Evolutionary conservation across 2,888 invertebrate genomes (phyloP).

Genomic region (Euplagia quadripunctaria): DNA sequence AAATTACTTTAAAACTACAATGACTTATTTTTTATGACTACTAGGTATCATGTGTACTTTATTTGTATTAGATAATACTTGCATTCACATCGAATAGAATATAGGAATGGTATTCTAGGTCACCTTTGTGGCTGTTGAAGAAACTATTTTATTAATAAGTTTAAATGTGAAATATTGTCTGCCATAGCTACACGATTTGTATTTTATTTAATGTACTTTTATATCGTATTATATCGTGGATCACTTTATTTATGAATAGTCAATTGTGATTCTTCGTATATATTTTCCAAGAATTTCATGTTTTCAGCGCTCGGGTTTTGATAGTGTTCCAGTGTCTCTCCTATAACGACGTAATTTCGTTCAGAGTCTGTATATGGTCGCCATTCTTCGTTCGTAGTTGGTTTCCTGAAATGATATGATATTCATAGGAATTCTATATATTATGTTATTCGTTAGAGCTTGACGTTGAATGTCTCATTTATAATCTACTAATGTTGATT

Average conservation of each 20-base stretch:
- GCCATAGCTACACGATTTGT: background rate
- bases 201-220: background rate
- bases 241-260: constrained; percentile 18
- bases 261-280: constrained; percentile 64
- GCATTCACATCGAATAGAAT: background rate
- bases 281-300: constrained; percentile 75
- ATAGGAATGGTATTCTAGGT: background rate
- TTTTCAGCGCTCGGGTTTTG: constrained; percentile 62
- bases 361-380: constrained; percentile 69
- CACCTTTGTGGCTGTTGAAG: background rate
- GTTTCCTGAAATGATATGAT: constrained; percentile 70
- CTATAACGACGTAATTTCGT: constrained; percentile 71
- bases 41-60: background rate
- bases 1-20: background rate
- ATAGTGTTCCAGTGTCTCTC: constrained; percentile 62
- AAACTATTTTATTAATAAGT: background rate
- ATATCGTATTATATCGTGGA: too few relatives aligned
- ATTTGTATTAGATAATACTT: background rate
- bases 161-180: background rate
- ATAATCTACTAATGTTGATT: background rate
- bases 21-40: background rate
- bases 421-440: background rate
- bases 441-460: background rate
- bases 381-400: constrained; percentile 72
- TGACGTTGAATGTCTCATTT: background rate